These are phyloP conservation scores for Prenolepis imparis DNA, from an alignment of 2,888 invertebrate genomes.

Conservation along the genomic window DNA sequence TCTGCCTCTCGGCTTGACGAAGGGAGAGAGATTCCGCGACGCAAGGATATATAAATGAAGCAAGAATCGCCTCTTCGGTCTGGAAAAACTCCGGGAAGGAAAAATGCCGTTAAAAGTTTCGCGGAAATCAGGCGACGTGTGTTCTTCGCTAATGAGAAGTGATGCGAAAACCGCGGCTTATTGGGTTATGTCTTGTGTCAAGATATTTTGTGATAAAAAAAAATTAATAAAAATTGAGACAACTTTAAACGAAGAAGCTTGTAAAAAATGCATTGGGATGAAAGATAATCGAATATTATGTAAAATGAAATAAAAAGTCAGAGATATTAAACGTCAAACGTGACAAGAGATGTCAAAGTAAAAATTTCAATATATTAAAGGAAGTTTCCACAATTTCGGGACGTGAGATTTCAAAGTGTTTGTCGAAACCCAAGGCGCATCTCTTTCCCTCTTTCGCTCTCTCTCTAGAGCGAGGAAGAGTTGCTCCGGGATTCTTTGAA, in stretches of 20 bases:
- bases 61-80: constrained; percentile 15
- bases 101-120: constrained; percentile 21
- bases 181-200: not conserved
- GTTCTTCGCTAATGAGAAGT: constrained; percentile 32
- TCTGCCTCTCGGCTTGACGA: constrained; percentile 20
- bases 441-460: not conserved
- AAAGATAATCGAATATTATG: not conserved
- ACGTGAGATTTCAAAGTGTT: not conserved
- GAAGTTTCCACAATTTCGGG: not conserved
- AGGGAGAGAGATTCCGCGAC: constrained; percentile 13
- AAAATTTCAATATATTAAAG: not conserved
- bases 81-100: constrained; percentile 15
- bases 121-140: constrained; percentile 20
- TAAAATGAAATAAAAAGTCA: not conserved
- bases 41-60: constrained; percentile 30
- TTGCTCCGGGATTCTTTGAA: not conserved
- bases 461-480: not conserved
- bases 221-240: not conserved
- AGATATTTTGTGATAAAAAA: not conserved
- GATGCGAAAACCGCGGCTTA: not conserved
- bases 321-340: not conserved
- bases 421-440: not conserved
- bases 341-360: not conserved
- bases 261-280: no score
- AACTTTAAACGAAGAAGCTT: no score